Percentiles rank a stretch among this genome's conserved stretches.
Conservation (phyloP, 2,888 invertebrate species). For the Pyralis farinalis region DNA sequence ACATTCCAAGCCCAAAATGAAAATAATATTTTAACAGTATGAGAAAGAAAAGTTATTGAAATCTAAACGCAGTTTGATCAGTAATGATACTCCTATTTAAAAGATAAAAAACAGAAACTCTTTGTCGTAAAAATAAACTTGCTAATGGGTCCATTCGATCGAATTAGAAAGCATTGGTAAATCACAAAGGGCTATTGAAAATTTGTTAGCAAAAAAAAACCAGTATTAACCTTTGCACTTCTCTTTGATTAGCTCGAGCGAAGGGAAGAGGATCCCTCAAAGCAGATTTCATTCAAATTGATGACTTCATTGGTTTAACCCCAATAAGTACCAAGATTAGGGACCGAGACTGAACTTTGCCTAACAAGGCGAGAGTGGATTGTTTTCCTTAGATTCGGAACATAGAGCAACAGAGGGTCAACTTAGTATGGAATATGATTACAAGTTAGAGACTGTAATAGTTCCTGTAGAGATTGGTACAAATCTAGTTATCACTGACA, state of each 20-base stretch:
- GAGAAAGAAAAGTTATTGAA: too few relatives aligned
- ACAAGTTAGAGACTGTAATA: too few relatives aligned
- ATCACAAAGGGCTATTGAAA: constrained; percentile 29
- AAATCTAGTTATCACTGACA: too few relatives aligned
- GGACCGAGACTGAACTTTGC: constrained; percentile 43
- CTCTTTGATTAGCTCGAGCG: constrained; percentile 55
- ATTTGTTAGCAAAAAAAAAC: constrained; percentile 28
- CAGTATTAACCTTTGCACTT: constrained; percentile 44
- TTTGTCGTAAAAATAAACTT: constrained; percentile 17
- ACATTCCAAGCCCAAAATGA: too few relatives aligned
- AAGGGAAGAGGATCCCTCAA: constrained; percentile 30
- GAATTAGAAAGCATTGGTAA: constrained; percentile 23
- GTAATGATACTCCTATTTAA: too few relatives aligned
- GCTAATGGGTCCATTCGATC: constrained; percentile 26
- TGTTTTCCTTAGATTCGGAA: constrained; percentile 42
- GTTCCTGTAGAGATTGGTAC: too few relatives aligned
- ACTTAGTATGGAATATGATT: not conserved
- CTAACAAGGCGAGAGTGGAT: constrained; percentile 52
- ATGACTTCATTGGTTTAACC: constrained; percentile 70
- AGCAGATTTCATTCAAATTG: constrained; percentile 64
- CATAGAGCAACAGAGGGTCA: not conserved
- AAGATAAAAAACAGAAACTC: not conserved
- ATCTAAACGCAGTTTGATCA: too few relatives aligned
- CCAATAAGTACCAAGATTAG: constrained; percentile 57
- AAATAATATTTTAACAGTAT: too few relatives aligned